Evolutionary conservation across 2,113 vertebrate species (phyloP).

Genomic region (Epinephelus lanceolatus): DNA sequence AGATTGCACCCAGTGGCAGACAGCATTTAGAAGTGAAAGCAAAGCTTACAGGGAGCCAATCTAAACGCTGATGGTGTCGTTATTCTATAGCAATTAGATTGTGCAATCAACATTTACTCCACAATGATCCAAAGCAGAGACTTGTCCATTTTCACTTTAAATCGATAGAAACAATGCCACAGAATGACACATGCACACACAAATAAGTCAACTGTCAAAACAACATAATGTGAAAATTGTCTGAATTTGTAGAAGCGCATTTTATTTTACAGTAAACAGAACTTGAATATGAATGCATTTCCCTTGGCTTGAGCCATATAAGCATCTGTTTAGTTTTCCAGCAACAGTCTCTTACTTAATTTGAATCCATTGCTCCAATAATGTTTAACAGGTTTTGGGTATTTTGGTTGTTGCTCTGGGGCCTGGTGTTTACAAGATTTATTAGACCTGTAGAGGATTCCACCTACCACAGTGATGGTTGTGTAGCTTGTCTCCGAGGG

Average conservation of each 20-base stretch:
- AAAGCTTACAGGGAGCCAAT: too few relatives aligned
- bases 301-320: not conserved
- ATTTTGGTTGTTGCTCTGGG: slow-evolving; percentile 3
- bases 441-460: not conserved
- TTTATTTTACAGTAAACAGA: too few relatives aligned
- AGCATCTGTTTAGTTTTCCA: not conserved
- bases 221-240: not conserved
- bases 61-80: too few relatives aligned
- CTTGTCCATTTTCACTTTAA: too few relatives aligned
- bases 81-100: too few relatives aligned
- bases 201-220: not conserved
- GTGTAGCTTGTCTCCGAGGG: slow-evolving; percentile 92
- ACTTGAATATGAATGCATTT: not conserved
- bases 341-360: not conserved
- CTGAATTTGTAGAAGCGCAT: not conserved
- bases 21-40: too few relatives aligned
- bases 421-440: not conserved
- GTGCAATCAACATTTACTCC: too few relatives aligned
- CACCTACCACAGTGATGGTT: slow-evolving; percentile 85
- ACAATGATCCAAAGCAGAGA: too few relatives aligned
- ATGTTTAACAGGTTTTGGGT: not conserved
- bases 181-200: not conserved
- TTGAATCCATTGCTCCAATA: not conserved
- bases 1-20: too few relatives aligned
- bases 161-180: not conserved